Percentiles rank a stretch among this genome's conserved stretches.
These are phyloP conservation scores for Sialis fuliginosa DNA, from an alignment of 2,888 invertebrate species.

Conservation along the genomic window DNA sequence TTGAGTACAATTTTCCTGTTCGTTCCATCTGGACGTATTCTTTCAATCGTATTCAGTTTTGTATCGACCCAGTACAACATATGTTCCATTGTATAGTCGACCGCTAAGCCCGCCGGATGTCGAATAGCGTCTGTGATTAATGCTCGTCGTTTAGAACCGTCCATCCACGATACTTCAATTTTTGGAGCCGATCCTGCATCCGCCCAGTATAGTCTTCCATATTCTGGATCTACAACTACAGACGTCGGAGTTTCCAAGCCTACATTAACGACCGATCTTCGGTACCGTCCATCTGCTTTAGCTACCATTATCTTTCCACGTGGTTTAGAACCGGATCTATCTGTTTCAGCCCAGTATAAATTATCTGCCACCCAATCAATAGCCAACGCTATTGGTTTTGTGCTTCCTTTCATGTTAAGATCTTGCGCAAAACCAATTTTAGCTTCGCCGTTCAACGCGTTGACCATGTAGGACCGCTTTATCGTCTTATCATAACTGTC, in stretches of 20 bases:
- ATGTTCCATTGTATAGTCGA: constrained; percentile 82
- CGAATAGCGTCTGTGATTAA: constrained; percentile 67
- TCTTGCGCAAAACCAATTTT: constrained; percentile 76
- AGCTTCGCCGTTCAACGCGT: constrained; percentile 56
- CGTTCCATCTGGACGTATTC: constrained; percentile 65
- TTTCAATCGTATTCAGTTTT: constrained; percentile 79
- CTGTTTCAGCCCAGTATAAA: constrained; percentile 84
- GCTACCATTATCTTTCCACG: constrained; percentile 73
- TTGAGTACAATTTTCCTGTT: constrained; percentile 51
- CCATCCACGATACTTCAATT: constrained; percentile 94
- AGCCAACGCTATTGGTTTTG: constrained; percentile 75
- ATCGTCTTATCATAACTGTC: constrained; percentile 83
- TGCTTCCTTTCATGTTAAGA: constrained; percentile 63
- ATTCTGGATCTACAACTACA: constrained; percentile 70
- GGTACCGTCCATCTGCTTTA: constrained; percentile 75
- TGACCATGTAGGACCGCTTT: constrained; percentile 78
- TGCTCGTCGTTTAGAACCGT: constrained; percentile 71
- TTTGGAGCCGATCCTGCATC: constrained; percentile 83
- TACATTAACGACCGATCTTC: constrained; percentile 58
- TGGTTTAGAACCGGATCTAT: constrained; percentile 54
- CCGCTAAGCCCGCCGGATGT: constrained; percentile 74
- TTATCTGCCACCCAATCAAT: constrained; percentile 91
- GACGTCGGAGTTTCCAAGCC: constrained; percentile 78
- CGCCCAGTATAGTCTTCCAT: constrained; percentile 83
- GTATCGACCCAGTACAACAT: constrained; percentile 91